A percentile compares a stretch with the other conserved stretches of the same genome.
phyloP scores from a whole-genome alignment of 2,797 vertebrate genomes.

The Myotis myotis region DNA sequence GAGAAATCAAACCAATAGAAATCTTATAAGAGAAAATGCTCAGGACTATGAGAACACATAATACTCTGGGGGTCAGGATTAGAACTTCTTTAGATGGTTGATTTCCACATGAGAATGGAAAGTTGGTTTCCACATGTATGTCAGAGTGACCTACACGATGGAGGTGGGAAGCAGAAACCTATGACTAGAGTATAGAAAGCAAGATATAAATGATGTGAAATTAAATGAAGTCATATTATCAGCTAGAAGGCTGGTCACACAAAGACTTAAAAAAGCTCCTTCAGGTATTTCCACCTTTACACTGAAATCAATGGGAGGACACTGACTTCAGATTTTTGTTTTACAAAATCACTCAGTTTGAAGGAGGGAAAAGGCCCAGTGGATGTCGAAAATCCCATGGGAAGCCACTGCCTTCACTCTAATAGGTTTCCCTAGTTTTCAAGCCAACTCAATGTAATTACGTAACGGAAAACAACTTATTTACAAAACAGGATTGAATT shows the following conservation, averaged over 20 bases:
- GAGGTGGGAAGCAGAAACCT: not conserved
- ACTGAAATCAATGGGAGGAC: not conserved
- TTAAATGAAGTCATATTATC: not conserved
- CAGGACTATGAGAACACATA: not conserved
- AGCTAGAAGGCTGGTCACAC: not conserved
- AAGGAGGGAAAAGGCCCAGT: not conserved
- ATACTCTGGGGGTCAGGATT: no score
- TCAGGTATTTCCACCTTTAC: not conserved
- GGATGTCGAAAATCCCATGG: not conserved
- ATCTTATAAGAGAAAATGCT: not conserved
- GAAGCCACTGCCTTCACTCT: not conserved
- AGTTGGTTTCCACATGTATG: not conserved
- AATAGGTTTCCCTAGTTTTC: not conserved
- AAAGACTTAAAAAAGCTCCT: not conserved
- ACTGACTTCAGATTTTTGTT: not conserved
- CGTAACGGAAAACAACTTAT: not conserved
- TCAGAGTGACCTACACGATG: not conserved
- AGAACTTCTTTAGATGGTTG: not conserved
- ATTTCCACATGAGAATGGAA: not conserved
- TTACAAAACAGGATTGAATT: not conserved
- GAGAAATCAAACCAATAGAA: not conserved
- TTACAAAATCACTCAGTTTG: not conserved
- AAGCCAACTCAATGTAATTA: not conserved
- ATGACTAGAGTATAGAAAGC: not conserved
- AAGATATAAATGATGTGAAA: not conserved